Base-by-base conservation (phyloP, 2,888 invertebrate species). In the Cephonodes hylas region DNA sequence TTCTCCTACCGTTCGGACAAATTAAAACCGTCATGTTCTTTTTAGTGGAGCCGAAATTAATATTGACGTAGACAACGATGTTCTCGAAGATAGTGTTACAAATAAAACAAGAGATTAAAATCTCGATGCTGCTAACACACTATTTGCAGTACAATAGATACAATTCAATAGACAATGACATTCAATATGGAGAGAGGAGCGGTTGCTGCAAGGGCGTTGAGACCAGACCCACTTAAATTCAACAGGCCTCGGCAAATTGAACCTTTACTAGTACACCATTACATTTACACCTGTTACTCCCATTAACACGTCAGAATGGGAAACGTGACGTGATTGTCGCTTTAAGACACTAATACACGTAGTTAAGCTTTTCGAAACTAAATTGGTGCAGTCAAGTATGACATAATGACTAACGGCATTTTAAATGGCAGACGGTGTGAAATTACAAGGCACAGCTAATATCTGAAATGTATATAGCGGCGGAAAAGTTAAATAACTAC, bases 81-180 rank as follows among this genome's bases (percentile, higher is more conserved):
- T 23, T n/a, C 5, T 10, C 15, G 7, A 4, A 48, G 46, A 38
- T 59, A n/a, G 23, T 38, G 15, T n/a, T 15, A 42, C 15, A 59
- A 57, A 13, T 20, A 34, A 34, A 59, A 46, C n/a, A 34, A 34
- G 46, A 7, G 60, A 48, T 46, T 59, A 63, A 66, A 68, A 63
- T 59, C 22, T 59, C 46, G 34, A 59, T 48, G 31, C 62, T 58
- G 57, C 23, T 53, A 53, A 68, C 66, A 63, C 64, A 67, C 64
- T 64, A 67, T 66, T 61, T 68, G 73, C 76, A 76, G 73, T 53
- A 76, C 65, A 80, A 74, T 66, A 7, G 27, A 69, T 72, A 72
- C 71, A 74, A 75, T 76, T 74, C 71, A 76, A 79, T 76, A 74
- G 75, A 79, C 76, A 81, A 80, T 80, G 77, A 75, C 75, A 82